These are phyloP conservation scores for Syrmaticus mikado DNA, from an alignment of 2,113 vertebrate species.

Conservation along the genomic window DNA sequence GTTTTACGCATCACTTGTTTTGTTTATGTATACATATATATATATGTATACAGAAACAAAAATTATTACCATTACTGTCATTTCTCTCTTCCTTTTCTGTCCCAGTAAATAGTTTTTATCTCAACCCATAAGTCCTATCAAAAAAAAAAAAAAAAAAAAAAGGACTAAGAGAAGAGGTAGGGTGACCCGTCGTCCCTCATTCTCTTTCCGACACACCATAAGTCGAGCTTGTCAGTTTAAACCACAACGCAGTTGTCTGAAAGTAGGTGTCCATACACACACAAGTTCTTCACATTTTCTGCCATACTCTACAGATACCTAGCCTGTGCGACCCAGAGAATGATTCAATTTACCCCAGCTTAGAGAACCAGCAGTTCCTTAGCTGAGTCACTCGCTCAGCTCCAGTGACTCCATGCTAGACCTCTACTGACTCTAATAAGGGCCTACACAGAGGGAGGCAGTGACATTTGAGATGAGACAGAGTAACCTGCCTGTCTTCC, in stretches of 20 bases:
- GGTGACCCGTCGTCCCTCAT: too few species aligned
- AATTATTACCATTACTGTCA: too few species aligned
- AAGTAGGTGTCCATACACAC: fast-evolving
- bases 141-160: too few species aligned
- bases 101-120: too few species aligned
- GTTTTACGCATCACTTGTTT: too few species aligned
- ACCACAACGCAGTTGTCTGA: neutral
- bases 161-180: too few species aligned
- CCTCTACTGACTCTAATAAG: neutral
- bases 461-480: neutral
- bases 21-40: too few species aligned
- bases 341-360: neutral
- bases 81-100: too few species aligned
- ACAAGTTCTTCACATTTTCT: neutral
- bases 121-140: too few species aligned
- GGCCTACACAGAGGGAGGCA: neutral
- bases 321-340: neutral
- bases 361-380: neutral
- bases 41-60: too few species aligned
- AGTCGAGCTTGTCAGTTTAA: too few species aligned
- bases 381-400: neutral
- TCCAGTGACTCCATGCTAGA: neutral
- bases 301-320: neutral
- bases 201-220: too few species aligned
- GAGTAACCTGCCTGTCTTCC: neutral